These are phyloP conservation scores for Myopa testacea DNA, from an alignment of 2,888 invertebrate species.

Conservation along the genomic window DNA sequence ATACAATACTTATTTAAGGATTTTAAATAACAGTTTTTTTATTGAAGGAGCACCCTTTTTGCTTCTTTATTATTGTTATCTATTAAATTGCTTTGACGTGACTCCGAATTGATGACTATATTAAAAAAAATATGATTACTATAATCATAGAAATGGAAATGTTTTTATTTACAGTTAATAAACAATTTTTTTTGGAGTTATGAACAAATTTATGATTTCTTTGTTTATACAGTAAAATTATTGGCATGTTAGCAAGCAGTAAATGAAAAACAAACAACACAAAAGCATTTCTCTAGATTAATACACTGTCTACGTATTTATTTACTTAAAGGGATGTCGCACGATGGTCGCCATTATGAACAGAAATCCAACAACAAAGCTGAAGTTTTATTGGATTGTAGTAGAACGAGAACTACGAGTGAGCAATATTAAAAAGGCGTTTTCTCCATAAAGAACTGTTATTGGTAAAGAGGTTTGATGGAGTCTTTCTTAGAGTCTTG, in stretches of 20 bases:
- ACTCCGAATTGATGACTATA: not conserved
- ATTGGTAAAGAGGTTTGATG: too few species aligned
- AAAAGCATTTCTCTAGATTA: not conserved
- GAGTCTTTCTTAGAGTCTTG: too few species aligned
- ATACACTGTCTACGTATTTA: not conserved
- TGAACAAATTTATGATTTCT: not conserved
- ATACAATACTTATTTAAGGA: too few species aligned
- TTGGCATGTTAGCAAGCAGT: slow-evolving; percentile 9
- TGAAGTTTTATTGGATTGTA: too few species aligned
- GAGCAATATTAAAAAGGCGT: too few species aligned
- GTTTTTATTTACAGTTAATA: slow-evolving; percentile 15
- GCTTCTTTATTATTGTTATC: not conserved
- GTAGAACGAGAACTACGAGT: too few species aligned
- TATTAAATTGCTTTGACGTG: not conserved
- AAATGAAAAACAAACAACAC: not conserved
- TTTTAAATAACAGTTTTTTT: too few species aligned
- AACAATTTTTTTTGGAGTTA: slow-evolving; percentile 16
- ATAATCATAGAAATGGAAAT: not conserved
- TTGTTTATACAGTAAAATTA: slow-evolving; percentile 50
- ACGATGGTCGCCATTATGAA: not conserved
- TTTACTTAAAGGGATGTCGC: not conserved
- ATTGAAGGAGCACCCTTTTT: too few species aligned
- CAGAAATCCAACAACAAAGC: not conserved
- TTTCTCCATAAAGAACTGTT: too few species aligned
- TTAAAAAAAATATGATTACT: not conserved